Percentiles rank a stretch among this genome's conserved stretches.
These are phyloP conservation scores for Axis porcinus DNA, from an alignment of 2,113 vertebrate genomes.

Conservation along the genomic window DNA sequence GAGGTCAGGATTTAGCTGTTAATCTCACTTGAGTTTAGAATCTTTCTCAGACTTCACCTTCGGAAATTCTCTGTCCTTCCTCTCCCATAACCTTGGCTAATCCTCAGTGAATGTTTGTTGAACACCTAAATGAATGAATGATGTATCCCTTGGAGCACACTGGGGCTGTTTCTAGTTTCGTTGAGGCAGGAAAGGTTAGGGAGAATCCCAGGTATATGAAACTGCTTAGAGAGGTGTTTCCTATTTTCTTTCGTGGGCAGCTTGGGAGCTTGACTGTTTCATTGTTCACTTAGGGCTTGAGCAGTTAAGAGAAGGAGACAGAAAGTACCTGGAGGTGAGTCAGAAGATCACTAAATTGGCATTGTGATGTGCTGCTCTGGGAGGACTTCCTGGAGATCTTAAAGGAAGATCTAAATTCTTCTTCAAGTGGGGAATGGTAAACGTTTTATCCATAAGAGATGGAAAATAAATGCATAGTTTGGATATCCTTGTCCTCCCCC, in stretches of 20 bases:
- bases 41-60: background rate
- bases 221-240: background rate
- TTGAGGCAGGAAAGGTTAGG: background rate
- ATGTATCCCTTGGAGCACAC: fast-evolving
- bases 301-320: background rate
- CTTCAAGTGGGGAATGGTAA: background rate
- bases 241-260: background rate
- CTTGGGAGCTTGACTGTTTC: background rate
- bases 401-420: background rate
- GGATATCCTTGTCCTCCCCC: background rate
- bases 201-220: background rate
- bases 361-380: background rate
- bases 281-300: background rate
- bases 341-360: background rate
- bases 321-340: background rate
- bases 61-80: background rate
- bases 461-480: background rate
- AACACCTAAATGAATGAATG: background rate
- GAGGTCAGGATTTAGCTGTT: background rate
- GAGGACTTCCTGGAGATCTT: background rate
- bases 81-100: background rate
- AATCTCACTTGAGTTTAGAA: background rate
- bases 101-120: background rate
- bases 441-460: background rate
- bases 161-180: background rate